Evolutionary conservation across 2,888 invertebrate genomes (phyloP).

Genomic region (Tetragonula carbonaria): DNA sequence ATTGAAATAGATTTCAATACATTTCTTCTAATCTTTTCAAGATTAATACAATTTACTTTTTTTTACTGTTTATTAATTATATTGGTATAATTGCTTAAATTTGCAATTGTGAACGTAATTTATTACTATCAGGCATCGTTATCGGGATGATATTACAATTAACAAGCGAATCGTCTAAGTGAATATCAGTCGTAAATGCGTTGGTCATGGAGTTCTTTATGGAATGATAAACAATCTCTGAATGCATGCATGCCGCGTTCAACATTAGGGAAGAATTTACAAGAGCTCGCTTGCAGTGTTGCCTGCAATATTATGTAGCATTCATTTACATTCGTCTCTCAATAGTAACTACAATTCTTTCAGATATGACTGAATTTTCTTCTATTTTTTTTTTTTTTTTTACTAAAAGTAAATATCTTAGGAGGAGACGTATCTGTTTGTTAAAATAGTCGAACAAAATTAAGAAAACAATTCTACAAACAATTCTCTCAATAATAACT

Average conservation of each 20-base stretch:
- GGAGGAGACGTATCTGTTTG: no score
- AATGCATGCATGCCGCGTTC: constrained; percentile 2
- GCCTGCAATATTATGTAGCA: neutral
- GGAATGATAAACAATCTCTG: constrained; percentile 36
- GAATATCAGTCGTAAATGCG: constrained; percentile 34
- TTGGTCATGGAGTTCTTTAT: constrained; percentile 17
- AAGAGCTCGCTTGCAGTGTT: neutral
- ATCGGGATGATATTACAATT: constrained; percentile 9
- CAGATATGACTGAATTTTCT: neutral
- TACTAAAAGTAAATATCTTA: neutral
- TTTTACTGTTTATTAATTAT: neutral
- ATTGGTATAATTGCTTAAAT: neutral
- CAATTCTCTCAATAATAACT: no score
- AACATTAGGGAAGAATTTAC: neutral
- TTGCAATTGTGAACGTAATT: neutral
- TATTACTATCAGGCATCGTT: neutral
- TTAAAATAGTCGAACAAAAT: no score
- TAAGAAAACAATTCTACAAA: neutral
- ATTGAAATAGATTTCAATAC: neutral
- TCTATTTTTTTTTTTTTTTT: neutral
- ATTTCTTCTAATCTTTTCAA: no score
- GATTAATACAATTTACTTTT: neutral
- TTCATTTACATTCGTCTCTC: neutral
- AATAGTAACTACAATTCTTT: neutral
- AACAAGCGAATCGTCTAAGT: constrained; percentile 40